Percentiles rank a stretch among this genome's conserved stretches.
phyloP scores from a whole-genome alignment of 2,113 vertebrate genomes.

The Pseudopodoces humilis region DNA sequence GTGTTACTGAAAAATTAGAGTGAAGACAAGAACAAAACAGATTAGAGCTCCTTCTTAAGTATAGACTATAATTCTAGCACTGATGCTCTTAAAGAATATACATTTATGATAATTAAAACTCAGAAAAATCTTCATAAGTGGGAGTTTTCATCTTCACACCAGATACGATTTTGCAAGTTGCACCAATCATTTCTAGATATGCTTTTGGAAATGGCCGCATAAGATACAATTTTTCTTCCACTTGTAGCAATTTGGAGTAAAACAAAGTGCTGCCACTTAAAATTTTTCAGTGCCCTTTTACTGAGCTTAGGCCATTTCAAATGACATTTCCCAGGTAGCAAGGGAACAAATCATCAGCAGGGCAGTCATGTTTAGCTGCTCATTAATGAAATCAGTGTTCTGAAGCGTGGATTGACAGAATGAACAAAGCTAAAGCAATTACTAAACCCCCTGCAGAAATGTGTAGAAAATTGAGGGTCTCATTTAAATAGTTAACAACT shows the following conservation, averaged over 20 bases:
- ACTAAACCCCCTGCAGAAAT: not conserved
- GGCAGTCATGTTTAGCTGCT: constrained; percentile 34
- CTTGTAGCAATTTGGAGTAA: not conserved
- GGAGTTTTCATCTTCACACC: not conserved
- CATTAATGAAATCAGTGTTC: constrained; percentile 55
- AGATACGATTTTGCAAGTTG: not conserved
- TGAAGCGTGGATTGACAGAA: constrained; percentile 19
- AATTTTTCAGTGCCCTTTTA: not conserved
- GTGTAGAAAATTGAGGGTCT: constrained; percentile 36
- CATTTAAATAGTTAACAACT: constrained; percentile 65
- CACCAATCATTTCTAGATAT: not conserved
- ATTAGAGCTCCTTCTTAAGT: not conserved
- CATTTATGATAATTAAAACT: not conserved
- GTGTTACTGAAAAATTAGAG: not conserved
- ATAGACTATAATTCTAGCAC: not conserved
- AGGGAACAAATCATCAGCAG: not conserved
- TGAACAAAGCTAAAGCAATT: constrained; percentile 34
- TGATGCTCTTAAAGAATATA: not conserved
- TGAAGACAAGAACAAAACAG: not conserved
- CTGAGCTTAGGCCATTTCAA: not conserved
- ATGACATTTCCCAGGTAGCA: not conserved
- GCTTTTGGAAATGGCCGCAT: not conserved
- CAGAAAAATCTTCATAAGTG: not conserved
- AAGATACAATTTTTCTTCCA: not conserved
- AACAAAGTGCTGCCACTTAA: not conserved